phyloP scores from a whole-genome alignment of 2,888 invertebrate genomes.

The Myopa testacea region DNA sequence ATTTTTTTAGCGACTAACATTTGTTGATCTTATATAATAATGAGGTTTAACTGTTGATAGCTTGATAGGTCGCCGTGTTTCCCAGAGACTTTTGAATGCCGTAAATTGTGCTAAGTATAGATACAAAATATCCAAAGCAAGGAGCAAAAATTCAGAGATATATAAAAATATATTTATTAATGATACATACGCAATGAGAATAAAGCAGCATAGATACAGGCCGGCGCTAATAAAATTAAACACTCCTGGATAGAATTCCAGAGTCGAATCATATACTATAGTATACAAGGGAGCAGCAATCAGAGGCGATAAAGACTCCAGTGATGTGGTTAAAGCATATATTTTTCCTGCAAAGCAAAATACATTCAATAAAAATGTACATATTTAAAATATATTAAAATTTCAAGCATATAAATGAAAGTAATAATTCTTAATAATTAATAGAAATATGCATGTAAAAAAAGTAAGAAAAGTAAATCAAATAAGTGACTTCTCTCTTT shows the following conservation, averaged over 20 bases:
- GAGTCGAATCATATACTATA: slow-evolving; percentile 72
- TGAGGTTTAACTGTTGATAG: slow-evolving; percentile 59
- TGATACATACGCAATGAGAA: slow-evolving; percentile 71
- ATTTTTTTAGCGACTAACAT: too few species aligned
- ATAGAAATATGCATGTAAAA: not conserved
- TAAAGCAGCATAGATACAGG: slow-evolving; percentile 68
- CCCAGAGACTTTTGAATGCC: slow-evolving; percentile 64
- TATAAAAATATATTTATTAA: not conserved
- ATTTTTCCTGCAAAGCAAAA: slow-evolving; percentile 70
- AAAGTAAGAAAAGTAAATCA: not conserved
- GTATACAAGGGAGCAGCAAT: slow-evolving; percentile 75
- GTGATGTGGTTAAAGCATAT: slow-evolving; percentile 76
- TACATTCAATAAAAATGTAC: too few species aligned
- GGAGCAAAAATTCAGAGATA: not conserved
- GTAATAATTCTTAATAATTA: too few species aligned
- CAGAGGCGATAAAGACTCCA: slow-evolving; percentile 76
- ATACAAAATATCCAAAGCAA: slow-evolving; percentile 19
- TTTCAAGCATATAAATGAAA: too few species aligned
- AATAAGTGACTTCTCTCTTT: not conserved
- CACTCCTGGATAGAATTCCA: slow-evolving; percentile 71
- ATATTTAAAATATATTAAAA: too few species aligned
- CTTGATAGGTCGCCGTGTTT: slow-evolving; percentile 56
- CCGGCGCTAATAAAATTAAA: slow-evolving; percentile 73
- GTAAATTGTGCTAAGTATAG: slow-evolving; percentile 58
- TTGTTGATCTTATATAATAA: not conserved